Evolutionary conservation across 1,140 invertebrate species (phyloP), one percentile per base, ranked within the genome.

Genomic region (Pachypsylla venusta): DNA sequence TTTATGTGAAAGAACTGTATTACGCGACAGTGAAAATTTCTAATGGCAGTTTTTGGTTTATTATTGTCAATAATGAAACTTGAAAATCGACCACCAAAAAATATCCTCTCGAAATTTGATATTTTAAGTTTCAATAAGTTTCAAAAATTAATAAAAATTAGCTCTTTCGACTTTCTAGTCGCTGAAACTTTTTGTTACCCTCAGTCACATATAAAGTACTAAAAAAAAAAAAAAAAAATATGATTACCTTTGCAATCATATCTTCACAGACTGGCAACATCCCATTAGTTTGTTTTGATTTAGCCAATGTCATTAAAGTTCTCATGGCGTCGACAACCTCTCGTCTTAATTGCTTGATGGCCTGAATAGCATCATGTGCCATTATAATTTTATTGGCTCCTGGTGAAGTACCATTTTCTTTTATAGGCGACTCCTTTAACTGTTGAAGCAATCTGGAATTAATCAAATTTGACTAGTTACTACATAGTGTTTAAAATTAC

Each of bases 321-420:
- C 81, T 79, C 84, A 88, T 87, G n/a, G 83, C 81, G 56, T 83
- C 80, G 0, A 86, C 81, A 1, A 89, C 81, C 66, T 89, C 85
- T 61, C 84, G 78, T 7, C 85, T 73, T 1, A 89, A 68, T 63
- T 85, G 81, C 67, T 87, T 86, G 5, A 88, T 81, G 0, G 84
- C 83, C 67, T 75, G 75, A 19, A 85, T 85, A 2, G 84, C 85
- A 66, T 89, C 87, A 64, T 85, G 83, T 7, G 87, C 85, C 69
- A 85, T 83, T 25, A 78, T 79, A 54, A 89, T 85, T 71, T 87
- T 87, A 53, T 81, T 84, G 0, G 79, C 74, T 7, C 79, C 77
- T 59, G 81, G 79, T 56, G 79, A 79, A 25, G 74, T 63, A 57
- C 75, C 74, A 64, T 75, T 79, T 14, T 76, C 68, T 61, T 79